Evolutionary conservation across 2,113 vertebrate genomes (phyloP), one percentile per base, ranked within the genome.

Genomic region (Psephotus haematonotus): DNA sequence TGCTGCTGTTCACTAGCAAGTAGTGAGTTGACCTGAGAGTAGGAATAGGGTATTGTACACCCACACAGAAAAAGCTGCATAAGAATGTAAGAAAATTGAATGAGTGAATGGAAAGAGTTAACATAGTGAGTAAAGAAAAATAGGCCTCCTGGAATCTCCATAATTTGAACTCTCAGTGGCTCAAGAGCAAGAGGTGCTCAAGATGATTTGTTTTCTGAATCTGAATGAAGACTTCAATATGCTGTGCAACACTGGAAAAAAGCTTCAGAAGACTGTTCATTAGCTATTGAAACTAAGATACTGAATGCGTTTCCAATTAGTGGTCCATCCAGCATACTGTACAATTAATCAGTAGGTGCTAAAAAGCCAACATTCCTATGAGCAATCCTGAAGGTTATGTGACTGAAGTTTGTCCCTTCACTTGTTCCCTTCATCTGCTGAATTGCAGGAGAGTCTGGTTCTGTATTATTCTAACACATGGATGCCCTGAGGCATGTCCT

Each of bases 141-240:
- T 1, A 64, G 3, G 22, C 31, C 27, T 52, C 11, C 63, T 77
- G 16, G 19, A 80, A 41, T 64, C 65, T 63, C 39, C 18, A 15
- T 52, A 9, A 35, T 78, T 64, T 9, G 11, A 92, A 14, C 17
- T 64, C 63, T 82, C 44, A 64, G 39, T 69, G 33, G 9, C 43
- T 82, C 11, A 3, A 65, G 20, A 88, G 39, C 33, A 85, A 85
- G 52, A 86, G 55, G 35, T 65, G 9, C 43, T 69, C 37, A 11
- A 63, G 17, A 50, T n/a, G n/a, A n/a, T n/a, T 70, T 83, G n/a
- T 67, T 87, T 82, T 93, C 57, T 44, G 47, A 22, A 35, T 90
- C 75, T 55, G 17, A 64, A 39, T 50, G 24, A 81, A 41, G 57
- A 17, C 29, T 57, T 69, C 2, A 18, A 6, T 79, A 19, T 23